phyloP scores from a whole-genome alignment of 2,888 invertebrate species.

The Prostheceraeus crozeri region DNA sequence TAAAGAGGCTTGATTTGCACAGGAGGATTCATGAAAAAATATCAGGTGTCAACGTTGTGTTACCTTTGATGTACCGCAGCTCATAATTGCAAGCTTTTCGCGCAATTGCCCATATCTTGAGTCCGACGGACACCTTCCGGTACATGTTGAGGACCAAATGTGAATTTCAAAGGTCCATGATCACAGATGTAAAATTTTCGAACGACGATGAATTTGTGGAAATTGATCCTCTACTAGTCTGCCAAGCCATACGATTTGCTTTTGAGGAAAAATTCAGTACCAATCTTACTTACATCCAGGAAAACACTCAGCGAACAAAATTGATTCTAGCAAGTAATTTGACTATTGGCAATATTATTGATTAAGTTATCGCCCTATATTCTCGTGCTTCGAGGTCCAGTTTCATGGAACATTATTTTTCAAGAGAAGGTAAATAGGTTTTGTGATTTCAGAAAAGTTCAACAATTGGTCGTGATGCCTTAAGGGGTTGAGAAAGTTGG shows the following conservation, averaged over 20 bases:
- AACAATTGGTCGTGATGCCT: not conserved
- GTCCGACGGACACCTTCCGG: constrained; percentile 41
- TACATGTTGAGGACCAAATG: constrained; percentile 45
- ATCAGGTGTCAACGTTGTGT: constrained; percentile 45
- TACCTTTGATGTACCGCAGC: constrained; percentile 44
- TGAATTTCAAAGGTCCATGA: constrained; percentile 50
- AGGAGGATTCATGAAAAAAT: constrained; percentile 44
- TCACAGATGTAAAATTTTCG: constrained; percentile 51
- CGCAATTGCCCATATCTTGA: constrained; percentile 42
- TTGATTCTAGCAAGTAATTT: not conserved
- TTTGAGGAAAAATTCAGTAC: not conserved
- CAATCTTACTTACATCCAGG: not conserved
- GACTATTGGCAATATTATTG: not conserved
- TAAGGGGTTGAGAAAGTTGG: not conserved
- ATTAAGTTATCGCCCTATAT: not conserved
- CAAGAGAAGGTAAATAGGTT: constrained; percentile 11
- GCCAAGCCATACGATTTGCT: constrained; percentile 28
- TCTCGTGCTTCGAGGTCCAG: not conserved
- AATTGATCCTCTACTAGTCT: constrained; percentile 42
- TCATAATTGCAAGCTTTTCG: constrained; percentile 48
- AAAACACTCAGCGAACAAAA: not conserved
- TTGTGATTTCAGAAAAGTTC: not conserved
- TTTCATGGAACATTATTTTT: not conserved
- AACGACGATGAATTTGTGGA: constrained; percentile 51
- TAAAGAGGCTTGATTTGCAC: not conserved